These are phyloP conservation scores for Melanostoma scalare DNA, from an alignment of 2,888 invertebrate species.

Conservation along the genomic window DNA sequence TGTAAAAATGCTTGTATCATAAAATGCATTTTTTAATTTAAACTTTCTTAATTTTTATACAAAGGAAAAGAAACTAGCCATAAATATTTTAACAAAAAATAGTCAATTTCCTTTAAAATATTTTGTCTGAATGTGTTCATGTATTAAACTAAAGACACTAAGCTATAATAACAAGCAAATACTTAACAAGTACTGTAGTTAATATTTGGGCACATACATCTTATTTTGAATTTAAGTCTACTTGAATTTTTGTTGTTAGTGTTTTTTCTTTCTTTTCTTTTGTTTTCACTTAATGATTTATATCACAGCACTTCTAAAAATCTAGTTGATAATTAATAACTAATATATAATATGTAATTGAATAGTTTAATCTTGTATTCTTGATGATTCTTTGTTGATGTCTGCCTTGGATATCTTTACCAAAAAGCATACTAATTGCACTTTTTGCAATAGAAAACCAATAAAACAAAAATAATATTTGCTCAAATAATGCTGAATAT, in stretches of 20 bases:
- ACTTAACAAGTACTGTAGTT: too few relatives aligned
- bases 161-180: too few relatives aligned
- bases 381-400: slow-evolving; percentile 53
- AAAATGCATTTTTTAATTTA: too few relatives aligned
- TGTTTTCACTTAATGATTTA: slow-evolving; percentile 72
- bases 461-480: slow-evolving; percentile 41
- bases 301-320: slow-evolving; percentile 75
- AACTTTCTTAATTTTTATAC: too few relatives aligned
- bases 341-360: slow-evolving; percentile 55
- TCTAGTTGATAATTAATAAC: slow-evolving; percentile 58
- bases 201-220: slow-evolving; percentile 37
- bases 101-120: too few relatives aligned
- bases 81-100: too few relatives aligned
- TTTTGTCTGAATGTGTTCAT: too few relatives aligned
- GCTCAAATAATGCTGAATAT: background rate
- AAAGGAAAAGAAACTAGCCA: too few relatives aligned
- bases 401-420: slow-evolving; percentile 34
- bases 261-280: slow-evolving; percentile 49
- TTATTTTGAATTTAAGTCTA: slow-evolving; percentile 49
- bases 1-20: too few relatives aligned
- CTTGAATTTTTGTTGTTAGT: slow-evolving; percentile 52
- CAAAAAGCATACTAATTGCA: slow-evolving; percentile 65
- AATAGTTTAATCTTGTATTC: slow-evolving; percentile 51
- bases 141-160: too few relatives aligned
- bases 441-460: slow-evolving; percentile 37